Conservation (phyloP, 2,113 vertebrate species). For the Eubucco bourcierii region DNA sequence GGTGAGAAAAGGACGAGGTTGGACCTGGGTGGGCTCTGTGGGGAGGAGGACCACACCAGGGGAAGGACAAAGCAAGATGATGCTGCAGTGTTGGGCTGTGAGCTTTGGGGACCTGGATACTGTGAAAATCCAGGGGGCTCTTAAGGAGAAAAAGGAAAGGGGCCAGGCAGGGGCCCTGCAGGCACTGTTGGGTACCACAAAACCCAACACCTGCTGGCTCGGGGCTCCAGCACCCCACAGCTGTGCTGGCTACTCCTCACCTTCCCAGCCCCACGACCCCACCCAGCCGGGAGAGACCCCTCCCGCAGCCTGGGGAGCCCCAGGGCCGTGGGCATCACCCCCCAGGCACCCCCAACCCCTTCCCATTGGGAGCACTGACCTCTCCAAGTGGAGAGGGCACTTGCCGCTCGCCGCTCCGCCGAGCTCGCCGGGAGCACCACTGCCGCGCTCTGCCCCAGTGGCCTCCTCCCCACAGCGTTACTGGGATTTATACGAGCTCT, state of each 20-base stretch:
- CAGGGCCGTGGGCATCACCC: accelerated
- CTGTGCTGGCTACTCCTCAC: not conserved
- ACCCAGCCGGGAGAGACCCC: not conserved
- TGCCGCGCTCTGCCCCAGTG: not conserved
- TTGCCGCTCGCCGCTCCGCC: not conserved
- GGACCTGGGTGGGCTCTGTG: not conserved
- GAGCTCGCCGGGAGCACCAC: not conserved
- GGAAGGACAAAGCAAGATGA: not conserved
- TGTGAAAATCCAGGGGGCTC: not conserved
- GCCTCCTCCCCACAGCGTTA: conserved; percentile 5
- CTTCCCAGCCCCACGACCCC: not conserved
- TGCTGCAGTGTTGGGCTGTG: not conserved
- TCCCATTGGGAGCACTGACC: not conserved
- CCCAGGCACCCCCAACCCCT: not conserved
- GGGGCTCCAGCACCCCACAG: not conserved
- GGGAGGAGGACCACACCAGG: not conserved
- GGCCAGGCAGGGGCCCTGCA: not conserved
- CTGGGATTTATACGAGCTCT: conserved; percentile 40
- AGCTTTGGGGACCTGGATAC: not conserved
- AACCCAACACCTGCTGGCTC: not conserved
- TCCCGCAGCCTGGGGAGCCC: accelerated
- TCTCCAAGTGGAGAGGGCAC: not conserved
- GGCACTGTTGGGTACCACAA: not conserved
- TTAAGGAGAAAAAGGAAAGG: not conserved
- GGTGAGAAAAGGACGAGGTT: not conserved